Evolutionary conservation across 64 coral and sea anemone genomes (phyloP).

Genomic region (Pachyseris speciosa): DNA sequence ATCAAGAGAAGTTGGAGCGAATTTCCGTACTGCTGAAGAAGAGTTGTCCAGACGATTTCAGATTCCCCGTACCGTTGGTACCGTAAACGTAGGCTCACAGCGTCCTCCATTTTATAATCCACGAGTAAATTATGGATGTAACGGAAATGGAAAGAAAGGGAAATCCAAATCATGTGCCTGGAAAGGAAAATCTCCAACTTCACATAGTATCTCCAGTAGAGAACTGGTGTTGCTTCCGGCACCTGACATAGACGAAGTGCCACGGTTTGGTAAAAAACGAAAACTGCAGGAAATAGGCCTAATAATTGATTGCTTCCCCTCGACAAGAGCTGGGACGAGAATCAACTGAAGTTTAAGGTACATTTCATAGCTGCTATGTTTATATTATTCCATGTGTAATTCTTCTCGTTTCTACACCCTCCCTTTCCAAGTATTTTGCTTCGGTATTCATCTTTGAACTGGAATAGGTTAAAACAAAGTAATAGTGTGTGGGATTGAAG

Average conservation of each 20-base stretch:
- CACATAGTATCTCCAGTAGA: neutral
- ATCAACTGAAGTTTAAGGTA: conserved; percentile 51
- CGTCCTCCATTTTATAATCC: too few relatives aligned
- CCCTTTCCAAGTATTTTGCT: neutral
- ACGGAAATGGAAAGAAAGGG: neutral
- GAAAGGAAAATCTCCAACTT: neutral
- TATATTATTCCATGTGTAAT: neutral
- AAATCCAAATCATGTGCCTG: neutral
- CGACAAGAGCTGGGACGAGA: conserved; percentile 41
- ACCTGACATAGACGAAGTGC: conserved; percentile 10
- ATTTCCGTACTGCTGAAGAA: neutral
- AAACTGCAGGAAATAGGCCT: conserved; percentile 46
- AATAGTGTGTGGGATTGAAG: too few relatives aligned
- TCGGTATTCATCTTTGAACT: too few relatives aligned
- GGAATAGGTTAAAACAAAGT: too few relatives aligned
- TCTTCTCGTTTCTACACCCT: neutral
- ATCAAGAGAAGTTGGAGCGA: neutral
- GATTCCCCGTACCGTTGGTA: too few relatives aligned
- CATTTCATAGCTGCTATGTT: neutral
- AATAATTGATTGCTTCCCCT: conserved; percentile 55
- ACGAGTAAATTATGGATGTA: too few relatives aligned
- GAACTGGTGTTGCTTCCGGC: conserved; percentile 34
- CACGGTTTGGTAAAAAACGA: conserved; percentile 10
- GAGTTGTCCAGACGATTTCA: neutral
- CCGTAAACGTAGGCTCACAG: too few relatives aligned